Evolutionary conservation across 1,140 invertebrate species (phyloP).

Genomic region (Megalopta genalis): DNA sequence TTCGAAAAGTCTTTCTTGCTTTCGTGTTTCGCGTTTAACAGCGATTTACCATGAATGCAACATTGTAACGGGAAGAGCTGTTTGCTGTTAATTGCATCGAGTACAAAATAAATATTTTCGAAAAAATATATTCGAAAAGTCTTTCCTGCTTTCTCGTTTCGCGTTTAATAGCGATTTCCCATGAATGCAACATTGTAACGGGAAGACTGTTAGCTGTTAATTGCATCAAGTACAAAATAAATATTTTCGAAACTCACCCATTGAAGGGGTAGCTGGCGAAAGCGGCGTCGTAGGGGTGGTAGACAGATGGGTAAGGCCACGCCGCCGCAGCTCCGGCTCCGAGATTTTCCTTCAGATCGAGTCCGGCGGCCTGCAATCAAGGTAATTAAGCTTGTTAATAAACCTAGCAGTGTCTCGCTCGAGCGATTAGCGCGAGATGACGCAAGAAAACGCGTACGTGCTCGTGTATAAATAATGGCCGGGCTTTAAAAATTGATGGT

Average conservation of each 20-base stretch:
- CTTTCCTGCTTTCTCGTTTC: too few relatives aligned
- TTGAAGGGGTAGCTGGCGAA: slow-evolving; percentile 95
- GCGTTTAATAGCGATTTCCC: too few relatives aligned
- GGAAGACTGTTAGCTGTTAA: too few relatives aligned
- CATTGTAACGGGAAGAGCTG: too few relatives aligned
- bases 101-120: neutral
- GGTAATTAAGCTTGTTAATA: slow-evolving; percentile 37
- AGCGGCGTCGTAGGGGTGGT: slow-evolving; percentile 93
- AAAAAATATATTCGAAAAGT: too few relatives aligned
- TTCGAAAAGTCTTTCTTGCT: too few relatives aligned
- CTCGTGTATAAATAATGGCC: neutral
- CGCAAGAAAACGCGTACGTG: slow-evolving; percentile 3
- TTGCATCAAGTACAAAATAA: neutral
- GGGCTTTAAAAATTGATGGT: neutral
- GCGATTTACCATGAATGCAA: too few relatives aligned
- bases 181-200: too few relatives aligned
- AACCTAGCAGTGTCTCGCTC: slow-evolving; percentile 1
- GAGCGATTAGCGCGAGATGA: slow-evolving; percentile 8
- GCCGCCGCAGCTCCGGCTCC: slow-evolving; percentile 87
- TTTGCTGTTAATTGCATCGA: neutral
- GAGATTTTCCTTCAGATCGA: slow-evolving; percentile 93
- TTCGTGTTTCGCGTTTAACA: too few relatives aligned
- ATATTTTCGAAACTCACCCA: slow-evolving; percentile 85
- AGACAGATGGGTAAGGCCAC: slow-evolving; percentile 93
- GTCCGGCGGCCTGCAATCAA: slow-evolving; percentile 83